A percentile compares a stretch with the other conserved stretches of the same genome.
Evolutionary conservation across 1,140 invertebrate genomes (phyloP).

Genomic region (Nixonia krombeini): DNA sequence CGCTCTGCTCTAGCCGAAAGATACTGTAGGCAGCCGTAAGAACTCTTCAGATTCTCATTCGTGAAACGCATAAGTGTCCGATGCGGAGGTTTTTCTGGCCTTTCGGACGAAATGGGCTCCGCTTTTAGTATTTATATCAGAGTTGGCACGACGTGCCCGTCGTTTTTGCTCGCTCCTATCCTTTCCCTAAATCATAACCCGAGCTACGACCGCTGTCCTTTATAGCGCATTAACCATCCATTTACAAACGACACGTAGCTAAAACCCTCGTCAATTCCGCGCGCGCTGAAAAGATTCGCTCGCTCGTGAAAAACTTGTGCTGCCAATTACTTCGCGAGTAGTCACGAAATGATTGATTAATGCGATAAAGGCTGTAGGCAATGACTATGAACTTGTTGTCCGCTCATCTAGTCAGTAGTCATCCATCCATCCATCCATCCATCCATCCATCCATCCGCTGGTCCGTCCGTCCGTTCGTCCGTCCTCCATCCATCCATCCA

Average conservation of each 20-base stretch:
- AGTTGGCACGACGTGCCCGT: neutral
- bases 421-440: constrained; percentile 16
- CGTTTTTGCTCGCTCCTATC: neutral
- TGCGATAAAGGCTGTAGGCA: constrained; percentile 1
- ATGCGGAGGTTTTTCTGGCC: neutral
- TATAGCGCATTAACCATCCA: neutral
- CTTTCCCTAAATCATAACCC: neutral
- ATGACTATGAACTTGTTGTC: constrained; percentile 10
- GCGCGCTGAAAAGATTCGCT: no score
- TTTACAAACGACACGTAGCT: neutral
- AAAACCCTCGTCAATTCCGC: no score
- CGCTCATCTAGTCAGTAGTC: no score
- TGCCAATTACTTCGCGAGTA: no score
- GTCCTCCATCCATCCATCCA: constrained; percentile 24
- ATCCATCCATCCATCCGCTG: constrained; percentile 15
- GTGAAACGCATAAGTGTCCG: constrained; percentile 5
- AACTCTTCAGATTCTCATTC: constrained; percentile 1
- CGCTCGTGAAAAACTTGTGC: no score
- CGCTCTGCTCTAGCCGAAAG: neutral
- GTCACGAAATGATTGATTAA: constrained; percentile 3
- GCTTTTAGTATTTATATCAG: constrained; percentile 4
- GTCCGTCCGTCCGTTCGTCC: constrained; percentile 22
- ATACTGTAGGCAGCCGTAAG: constrained; percentile 1
- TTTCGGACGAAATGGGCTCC: neutral
- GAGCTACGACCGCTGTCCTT: neutral